Base-by-base conservation (phyloP, 2,888 invertebrate species). In the Bunonema sp. region DNA sequence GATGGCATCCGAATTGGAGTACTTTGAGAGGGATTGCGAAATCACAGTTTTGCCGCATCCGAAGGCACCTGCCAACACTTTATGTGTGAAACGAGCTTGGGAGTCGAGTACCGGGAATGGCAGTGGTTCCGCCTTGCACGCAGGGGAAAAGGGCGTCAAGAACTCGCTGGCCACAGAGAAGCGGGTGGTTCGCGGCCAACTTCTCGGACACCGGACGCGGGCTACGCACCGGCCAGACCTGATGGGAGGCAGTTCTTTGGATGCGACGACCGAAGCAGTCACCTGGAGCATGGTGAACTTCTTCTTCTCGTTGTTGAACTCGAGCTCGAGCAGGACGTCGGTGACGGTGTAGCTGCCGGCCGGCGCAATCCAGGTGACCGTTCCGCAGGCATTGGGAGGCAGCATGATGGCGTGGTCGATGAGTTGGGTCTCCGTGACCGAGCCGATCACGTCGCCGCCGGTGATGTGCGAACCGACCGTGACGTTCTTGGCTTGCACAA, bases 41-140 rank as follows among this genome's bases (percentile, higher is more conserved):
- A 99, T 97, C 68, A 99, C 97, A 72, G 97, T 99, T 77, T 99
- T 99, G 63, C 97, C 97, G 74, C 97, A 99, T 72, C 97, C 97
- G 76, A 99, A 97, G 68, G 97, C 97, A 44, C 97, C 93, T 63
- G 91, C 91, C 74, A 93, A 28, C 12, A 10, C 5, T 19, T 7
- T n/a, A 8, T 32, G 5, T 15, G 7, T 8, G 7, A n/a, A n/a
- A n/a, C n/a, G n/a, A n/a, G n/a, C n/a, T n/a, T n/a, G n/a, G n/a
- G n/a, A n/a, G n/a, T n/a, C n/a, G 10, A 23, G 20, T 26, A 54
- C 61, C 67, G 37, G 67, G 67, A 43, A 67, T 67, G 36, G 67
- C 67, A 35, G 67, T 68, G 48, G 67, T 67, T 48, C 67, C 67
- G 46, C 66, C 67, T 49, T 65, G 67, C 23, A 68, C 81, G 76